Percentiles rank a stretch among this genome's conserved stretches.
These are phyloP conservation scores for Chromobotia macracanthus DNA, from an alignment of 2,797 vertebrate species.

Conservation along the genomic window DNA sequence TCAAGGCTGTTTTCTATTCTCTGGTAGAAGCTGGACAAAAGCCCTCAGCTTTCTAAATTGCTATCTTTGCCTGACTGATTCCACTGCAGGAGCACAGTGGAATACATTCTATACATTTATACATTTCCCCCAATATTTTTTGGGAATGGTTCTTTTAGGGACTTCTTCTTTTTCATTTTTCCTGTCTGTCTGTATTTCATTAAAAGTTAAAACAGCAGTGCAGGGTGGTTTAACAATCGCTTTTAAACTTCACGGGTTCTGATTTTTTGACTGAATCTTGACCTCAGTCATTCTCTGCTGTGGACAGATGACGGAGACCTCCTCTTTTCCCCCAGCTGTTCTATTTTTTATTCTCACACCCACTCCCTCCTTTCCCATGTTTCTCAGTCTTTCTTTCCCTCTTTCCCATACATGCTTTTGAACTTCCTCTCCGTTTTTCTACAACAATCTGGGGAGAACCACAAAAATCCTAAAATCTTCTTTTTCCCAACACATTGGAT, in stretches of 20 bases:
- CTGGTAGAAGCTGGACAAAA: constrained; percentile 29
- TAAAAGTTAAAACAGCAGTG: too few species aligned
- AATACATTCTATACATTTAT: background rate
- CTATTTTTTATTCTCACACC: constrained; percentile 21
- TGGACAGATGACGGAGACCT: constrained; percentile 14
- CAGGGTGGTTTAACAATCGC: background rate
- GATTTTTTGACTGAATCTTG: constrained; percentile 26
- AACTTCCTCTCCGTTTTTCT: constrained; percentile 15
- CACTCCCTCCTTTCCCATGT: background rate
- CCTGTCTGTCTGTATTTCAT: too few species aligned
- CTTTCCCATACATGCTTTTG: constrained; percentile 13
- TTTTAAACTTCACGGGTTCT: background rate
- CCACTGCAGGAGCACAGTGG: constrained; percentile 9
- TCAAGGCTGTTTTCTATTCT: constrained; percentile 37
- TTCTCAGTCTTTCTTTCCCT: constrained; percentile 3
- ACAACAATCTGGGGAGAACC: constrained; percentile 28
- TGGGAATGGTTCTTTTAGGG: too few species aligned
- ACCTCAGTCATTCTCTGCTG: constrained; percentile 28
- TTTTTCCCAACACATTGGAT: constrained; percentile 28
- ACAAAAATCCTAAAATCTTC: constrained; percentile 37
- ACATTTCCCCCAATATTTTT: background rate
- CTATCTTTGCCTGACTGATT: constrained; percentile 42
- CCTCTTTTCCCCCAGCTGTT: constrained; percentile 23
- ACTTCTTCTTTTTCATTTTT: too few species aligned
- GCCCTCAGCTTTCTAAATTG: constrained; percentile 34